Conservation (phyloP, 2,797 vertebrate species). For the Gouania willdenowi region DNA sequence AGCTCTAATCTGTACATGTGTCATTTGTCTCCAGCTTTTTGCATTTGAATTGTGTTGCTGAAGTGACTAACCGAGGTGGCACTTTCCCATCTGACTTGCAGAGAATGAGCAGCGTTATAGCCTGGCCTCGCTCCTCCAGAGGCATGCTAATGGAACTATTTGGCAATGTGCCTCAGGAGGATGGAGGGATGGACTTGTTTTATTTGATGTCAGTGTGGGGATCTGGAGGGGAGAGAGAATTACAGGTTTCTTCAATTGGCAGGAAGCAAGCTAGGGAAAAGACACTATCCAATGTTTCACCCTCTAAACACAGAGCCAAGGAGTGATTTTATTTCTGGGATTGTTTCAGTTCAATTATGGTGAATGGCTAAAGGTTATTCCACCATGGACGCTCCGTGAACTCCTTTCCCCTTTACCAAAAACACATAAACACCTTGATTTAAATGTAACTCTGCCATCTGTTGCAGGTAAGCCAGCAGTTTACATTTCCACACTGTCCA, state of each 20-base stretch:
- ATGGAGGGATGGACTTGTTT: slow-evolving; percentile 69
- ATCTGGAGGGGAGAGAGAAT: slow-evolving; percentile 61
- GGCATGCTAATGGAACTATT: slow-evolving; percentile 67
- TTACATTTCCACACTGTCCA: slow-evolving; percentile 1
- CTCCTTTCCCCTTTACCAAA: slow-evolving; percentile 10
- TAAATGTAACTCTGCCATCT: slow-evolving; percentile 27
- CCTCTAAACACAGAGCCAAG: slow-evolving; percentile 21
- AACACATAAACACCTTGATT: slow-evolving; percentile 24
- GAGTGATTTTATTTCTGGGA: slow-evolving; percentile 39
- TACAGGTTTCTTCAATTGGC: slow-evolving; percentile 67
- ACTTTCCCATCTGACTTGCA: slow-evolving; percentile 47
- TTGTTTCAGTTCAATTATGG: slow-evolving; percentile 44
- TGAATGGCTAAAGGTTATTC: not conserved
- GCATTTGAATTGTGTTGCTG: slow-evolving; percentile 29
- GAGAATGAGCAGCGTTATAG: slow-evolving; percentile 59
- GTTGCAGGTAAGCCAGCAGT: slow-evolving; percentile 26
- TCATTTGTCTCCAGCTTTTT: slow-evolving; percentile 45
- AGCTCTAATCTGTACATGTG: slow-evolving; percentile 18
- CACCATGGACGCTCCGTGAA: slow-evolving; percentile 4
- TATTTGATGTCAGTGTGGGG: slow-evolving; percentile 61
- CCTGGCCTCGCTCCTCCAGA: slow-evolving; percentile 50
- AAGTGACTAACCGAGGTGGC: slow-evolving; percentile 37
- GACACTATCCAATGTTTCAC: slow-evolving; percentile 33
- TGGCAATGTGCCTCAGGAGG: slow-evolving; percentile 61
- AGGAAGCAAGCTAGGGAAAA: slow-evolving; percentile 36